Percentiles rank a stretch among this genome's conserved stretches.
phyloP scores from a whole-genome alignment of 2,113 vertebrate species.

The Melanerpes aurifrons region DNA sequence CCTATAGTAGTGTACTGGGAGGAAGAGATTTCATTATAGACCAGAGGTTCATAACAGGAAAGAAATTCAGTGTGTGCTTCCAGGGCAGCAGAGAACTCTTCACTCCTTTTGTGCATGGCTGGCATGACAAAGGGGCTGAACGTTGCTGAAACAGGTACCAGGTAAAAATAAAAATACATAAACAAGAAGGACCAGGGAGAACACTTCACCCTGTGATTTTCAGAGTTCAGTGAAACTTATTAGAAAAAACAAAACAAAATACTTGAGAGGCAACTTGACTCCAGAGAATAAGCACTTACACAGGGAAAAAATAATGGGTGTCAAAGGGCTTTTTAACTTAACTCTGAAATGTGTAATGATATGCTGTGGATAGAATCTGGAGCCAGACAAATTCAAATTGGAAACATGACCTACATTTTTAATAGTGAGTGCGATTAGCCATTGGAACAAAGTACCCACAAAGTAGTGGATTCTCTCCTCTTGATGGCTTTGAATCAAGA shows the following conservation, averaged over 20 bases:
- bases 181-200: not conserved
- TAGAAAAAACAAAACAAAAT: not conserved
- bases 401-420: constrained; percentile 64
- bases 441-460: constrained; percentile 29
- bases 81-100: not conserved
- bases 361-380: constrained; percentile 1
- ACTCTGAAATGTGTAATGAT: constrained; percentile 8
- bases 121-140: rapidly evolving
- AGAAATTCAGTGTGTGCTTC: not conserved
- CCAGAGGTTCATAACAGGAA: not conserved
- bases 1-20: not conserved
- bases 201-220: not conserved
- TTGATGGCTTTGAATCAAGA: constrained; percentile 39
- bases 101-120: rapidly evolving
- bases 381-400: constrained; percentile 50
- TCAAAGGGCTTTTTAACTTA: constrained; percentile 40
- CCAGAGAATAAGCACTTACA: constrained; percentile 9
- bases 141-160: not conserved
- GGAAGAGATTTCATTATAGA: not conserved
- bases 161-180: not conserved
- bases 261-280: not conserved
- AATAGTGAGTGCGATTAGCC: constrained; percentile 34
- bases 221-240: not conserved
- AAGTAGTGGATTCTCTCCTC: constrained; percentile 43
- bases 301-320: constrained; percentile 15